Percentiles rank a stretch among this genome's conserved stretches.
phyloP scores from a whole-genome alignment of 2,113 vertebrate species.

The Manacus vitellinus region DNA sequence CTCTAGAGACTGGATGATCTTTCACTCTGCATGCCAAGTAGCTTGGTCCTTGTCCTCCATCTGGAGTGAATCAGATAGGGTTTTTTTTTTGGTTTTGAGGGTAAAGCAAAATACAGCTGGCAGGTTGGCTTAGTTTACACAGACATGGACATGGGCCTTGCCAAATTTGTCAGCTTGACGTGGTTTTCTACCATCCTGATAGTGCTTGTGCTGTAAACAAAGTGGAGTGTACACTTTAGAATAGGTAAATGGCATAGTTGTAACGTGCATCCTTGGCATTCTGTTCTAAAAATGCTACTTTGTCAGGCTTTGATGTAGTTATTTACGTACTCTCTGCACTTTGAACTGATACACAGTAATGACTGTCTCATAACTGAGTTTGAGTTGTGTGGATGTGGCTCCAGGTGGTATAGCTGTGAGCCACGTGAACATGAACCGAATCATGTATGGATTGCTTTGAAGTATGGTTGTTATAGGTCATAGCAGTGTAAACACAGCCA shows the following conservation, averaged over 20 bases:
- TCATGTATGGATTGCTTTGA: not conserved
- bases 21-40: not conserved
- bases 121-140: not conserved
- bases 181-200: not conserved
- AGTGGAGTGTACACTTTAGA: not conserved
- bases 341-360: not conserved
- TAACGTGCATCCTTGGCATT: not conserved
- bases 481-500: not conserved
- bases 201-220: not conserved
- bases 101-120: not conserved
- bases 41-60: not conserved
- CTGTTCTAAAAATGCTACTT: not conserved
- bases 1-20: not conserved
- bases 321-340: not conserved
- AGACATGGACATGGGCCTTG: not conserved
- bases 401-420: not conserved
- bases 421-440: rapidly evolving
- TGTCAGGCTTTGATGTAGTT: not conserved
- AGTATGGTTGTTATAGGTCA: not conserved
- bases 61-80: not conserved
- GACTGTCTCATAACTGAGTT: not conserved
- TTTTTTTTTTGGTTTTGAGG: not conserved
- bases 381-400: not conserved
- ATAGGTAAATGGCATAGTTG: not conserved
- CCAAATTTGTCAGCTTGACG: not conserved